These are phyloP conservation scores for Apostichopus parvimensis DNA, from an alignment of 35 echinoderm and acorn worm species.

Conservation along the genomic window DNA sequence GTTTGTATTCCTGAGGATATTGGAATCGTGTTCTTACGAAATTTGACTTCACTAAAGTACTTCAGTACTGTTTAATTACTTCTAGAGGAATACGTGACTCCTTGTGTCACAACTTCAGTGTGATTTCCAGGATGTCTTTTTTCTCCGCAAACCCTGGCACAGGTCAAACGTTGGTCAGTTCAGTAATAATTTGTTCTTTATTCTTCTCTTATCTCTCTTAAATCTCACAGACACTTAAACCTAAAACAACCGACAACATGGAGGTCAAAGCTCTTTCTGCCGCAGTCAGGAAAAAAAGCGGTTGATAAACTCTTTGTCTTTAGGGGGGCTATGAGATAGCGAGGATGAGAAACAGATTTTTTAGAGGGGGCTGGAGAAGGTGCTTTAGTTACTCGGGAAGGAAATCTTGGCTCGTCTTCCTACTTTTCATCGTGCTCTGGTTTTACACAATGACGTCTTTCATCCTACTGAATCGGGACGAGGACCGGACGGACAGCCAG, in stretches of 20 bases:
- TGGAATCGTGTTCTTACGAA: too few relatives aligned
- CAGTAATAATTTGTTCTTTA: too few relatives aligned
- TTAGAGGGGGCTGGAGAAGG: not conserved
- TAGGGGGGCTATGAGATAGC: not conserved
- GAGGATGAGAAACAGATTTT: not conserved
- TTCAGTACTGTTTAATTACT: too few relatives aligned
- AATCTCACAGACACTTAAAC: too few relatives aligned
- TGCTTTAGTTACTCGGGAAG: not conserved
- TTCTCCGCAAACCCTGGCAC: too few relatives aligned
- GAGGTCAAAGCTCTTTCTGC: not conserved
- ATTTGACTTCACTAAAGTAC: too few relatives aligned
- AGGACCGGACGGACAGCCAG: not conserved
- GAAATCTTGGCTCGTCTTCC: not conserved
- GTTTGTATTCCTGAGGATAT: too few relatives aligned
- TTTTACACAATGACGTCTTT: constrained; percentile 32
- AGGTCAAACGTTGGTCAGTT: too few relatives aligned
- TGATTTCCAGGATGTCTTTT: too few relatives aligned
- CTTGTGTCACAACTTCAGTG: too few relatives aligned
- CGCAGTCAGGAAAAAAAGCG: not conserved
- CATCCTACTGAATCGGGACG: not conserved
- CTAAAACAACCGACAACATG: not conserved
- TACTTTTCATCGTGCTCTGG: not conserved
- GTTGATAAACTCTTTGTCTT: not conserved
- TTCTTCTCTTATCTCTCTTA: too few relatives aligned
- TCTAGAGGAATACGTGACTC: too few relatives aligned